Evolutionary conservation across 2,888 invertebrate genomes (phyloP).

Genomic region (Mimumesa dahlbomi): DNA sequence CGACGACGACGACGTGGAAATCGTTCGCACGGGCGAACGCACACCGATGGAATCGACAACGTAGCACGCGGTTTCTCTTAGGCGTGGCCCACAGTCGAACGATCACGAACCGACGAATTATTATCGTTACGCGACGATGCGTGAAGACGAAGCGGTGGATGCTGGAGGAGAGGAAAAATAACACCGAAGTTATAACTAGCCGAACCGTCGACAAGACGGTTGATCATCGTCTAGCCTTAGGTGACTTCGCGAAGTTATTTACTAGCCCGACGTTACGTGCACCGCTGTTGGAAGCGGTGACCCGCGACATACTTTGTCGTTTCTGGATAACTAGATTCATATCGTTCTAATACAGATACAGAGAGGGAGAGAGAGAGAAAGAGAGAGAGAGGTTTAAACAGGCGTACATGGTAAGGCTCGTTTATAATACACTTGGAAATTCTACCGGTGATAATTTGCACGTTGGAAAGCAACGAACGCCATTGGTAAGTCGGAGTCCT

Average conservation of each 20-base stretch:
- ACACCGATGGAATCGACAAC: too few relatives aligned
- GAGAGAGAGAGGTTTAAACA: constrained; percentile 58
- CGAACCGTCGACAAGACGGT: constrained; percentile 46
- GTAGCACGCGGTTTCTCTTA: constrained; percentile 31
- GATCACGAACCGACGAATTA: constrained; percentile 57
- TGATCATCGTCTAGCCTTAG: constrained; percentile 60
- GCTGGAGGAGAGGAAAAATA: too few relatives aligned
- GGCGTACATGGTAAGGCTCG: constrained; percentile 29
- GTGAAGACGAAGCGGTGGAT: constrained; percentile 61
- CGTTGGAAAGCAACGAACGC: not conserved
- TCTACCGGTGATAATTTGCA: constrained; percentile 28
- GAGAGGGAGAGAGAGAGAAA: too few relatives aligned
- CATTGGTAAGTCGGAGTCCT: too few relatives aligned
- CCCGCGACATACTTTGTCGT: constrained; percentile 53
- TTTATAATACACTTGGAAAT: constrained; percentile 48
- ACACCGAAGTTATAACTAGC: too few relatives aligned
- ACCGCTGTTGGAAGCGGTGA: constrained; percentile 56
- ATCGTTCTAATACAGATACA: too few relatives aligned
- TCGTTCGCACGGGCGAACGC: too few relatives aligned
- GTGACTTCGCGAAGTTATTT: constrained; percentile 37
- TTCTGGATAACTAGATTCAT: constrained; percentile 40
- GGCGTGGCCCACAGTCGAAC: constrained; percentile 50
- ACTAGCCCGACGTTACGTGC: too few relatives aligned
- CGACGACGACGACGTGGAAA: not conserved
- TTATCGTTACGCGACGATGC: constrained; percentile 42